Evolutionary conservation across 2,797 vertebrate genomes (phyloP).

Genomic region (Florisuga fusca): DNA sequence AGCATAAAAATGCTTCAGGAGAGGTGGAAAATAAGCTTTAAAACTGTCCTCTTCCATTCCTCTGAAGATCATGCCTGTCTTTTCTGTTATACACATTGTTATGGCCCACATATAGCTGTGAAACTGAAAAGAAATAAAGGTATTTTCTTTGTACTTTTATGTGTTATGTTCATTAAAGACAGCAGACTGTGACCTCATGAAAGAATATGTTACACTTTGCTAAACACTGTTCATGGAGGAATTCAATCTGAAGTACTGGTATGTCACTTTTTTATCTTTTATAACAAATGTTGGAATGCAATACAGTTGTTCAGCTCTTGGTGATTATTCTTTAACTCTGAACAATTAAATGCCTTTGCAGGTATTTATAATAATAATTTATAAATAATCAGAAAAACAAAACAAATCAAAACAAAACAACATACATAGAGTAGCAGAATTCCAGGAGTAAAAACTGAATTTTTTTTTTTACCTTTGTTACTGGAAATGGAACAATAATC

Average conservation of each 20-base stretch:
- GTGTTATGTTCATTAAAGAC: constrained; percentile 20
- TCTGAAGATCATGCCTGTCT: not conserved
- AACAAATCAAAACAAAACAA: not conserved
- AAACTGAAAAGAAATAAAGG: not conserved
- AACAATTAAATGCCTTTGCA: not conserved
- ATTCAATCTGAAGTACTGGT: not conserved
- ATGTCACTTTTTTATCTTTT: not conserved
- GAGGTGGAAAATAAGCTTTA: not conserved
- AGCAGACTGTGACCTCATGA: not conserved
- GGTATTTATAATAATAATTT: not conserved
- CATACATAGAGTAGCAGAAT: not conserved
- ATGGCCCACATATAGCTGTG: not conserved
- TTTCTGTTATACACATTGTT: not conserved
- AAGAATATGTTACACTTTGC: not conserved
- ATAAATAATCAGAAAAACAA: not conserved
- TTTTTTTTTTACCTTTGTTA: not conserved
- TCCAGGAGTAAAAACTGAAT: not conserved
- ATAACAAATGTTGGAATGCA: not conserved
- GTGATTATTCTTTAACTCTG: not conserved
- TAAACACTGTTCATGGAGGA: not conserved
- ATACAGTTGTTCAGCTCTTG: not conserved
- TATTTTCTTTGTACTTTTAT: not conserved
- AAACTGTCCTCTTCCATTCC: not conserved
- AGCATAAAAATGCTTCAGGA: not conserved
- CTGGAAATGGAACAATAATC: not conserved